phyloP scores from a whole-genome alignment of 2,888 invertebrate species.

The Patella pellucida region DNA sequence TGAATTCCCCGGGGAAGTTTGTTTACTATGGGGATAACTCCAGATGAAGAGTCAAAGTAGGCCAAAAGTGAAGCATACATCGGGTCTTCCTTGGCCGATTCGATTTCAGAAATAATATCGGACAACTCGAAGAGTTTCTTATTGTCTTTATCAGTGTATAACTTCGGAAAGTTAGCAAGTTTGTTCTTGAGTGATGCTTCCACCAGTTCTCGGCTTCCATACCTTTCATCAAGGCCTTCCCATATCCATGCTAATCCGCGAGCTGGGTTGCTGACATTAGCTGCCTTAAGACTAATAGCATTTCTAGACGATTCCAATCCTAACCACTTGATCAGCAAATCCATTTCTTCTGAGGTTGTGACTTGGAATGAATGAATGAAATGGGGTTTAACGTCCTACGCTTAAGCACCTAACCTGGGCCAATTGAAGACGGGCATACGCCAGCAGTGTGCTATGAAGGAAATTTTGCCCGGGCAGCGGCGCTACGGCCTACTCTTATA shows the following conservation, averaged over 20 bases:
- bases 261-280: conserved; percentile 23
- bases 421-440: too few relatives aligned
- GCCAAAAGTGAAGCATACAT: conserved; percentile 2
- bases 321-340: conserved; percentile 27
- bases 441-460: too few relatives aligned
- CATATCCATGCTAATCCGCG: conserved; percentile 22
- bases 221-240: conserved; percentile 29
- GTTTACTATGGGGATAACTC: conserved; percentile 23
- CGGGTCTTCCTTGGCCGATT: conserved; percentile 13
- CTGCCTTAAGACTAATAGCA: conserved; percentile 18
- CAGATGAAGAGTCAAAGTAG: conserved; percentile 28
- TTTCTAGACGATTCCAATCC: conserved; percentile 27
- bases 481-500: too few relatives aligned
- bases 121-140: conserved; percentile 29
- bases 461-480: too few relatives aligned
- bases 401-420: too few relatives aligned
- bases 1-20: conserved; percentile 24
- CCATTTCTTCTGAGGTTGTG: conserved; percentile 22
- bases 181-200: conserved; percentile 25
- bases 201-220: conserved; percentile 28
- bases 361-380: too few relatives aligned
- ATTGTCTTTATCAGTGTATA: conserved; percentile 22
- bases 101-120: conserved; percentile 22
- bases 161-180: conserved; percentile 21
- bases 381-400: too few relatives aligned